Conservation (phyloP, 2,797 vertebrate genomes). For the Chrosomus eos region DNA sequence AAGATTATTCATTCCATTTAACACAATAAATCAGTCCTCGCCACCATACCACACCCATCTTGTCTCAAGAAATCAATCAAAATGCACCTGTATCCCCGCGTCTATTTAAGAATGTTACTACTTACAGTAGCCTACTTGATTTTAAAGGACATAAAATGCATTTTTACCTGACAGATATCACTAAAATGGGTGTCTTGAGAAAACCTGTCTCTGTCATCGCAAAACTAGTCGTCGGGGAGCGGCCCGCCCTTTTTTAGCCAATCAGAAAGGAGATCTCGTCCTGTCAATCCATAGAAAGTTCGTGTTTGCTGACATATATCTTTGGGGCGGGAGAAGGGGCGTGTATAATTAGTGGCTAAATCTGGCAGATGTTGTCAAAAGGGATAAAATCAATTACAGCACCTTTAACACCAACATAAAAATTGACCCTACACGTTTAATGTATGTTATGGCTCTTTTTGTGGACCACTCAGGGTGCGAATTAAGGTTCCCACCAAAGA, state of each 20-base stretch:
- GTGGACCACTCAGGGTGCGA: neutral
- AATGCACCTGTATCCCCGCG: neutral
- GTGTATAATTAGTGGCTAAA: neutral
- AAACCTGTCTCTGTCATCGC: slow-evolving; percentile 6
- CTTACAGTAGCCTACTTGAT: neutral
- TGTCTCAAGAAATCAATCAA: neutral
- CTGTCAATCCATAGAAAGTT: neutral
- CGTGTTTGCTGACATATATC: neutral
- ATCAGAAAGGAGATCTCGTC: neutral
- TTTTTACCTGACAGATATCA: neutral
- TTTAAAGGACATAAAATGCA: neutral
- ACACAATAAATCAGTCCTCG: neutral
- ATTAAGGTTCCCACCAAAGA: too few relatives aligned
- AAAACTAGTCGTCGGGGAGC: neutral
- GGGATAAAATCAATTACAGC: neutral
- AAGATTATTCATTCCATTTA: neutral
- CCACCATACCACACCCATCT: slow-evolving; percentile 1
- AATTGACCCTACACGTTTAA: neutral
- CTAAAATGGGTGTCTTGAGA: slow-evolving; percentile 1
- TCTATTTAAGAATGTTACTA: neutral
- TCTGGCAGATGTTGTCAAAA: neutral
- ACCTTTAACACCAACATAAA: neutral
- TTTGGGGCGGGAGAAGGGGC: neutral
- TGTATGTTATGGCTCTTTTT: neutral
- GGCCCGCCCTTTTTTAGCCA: neutral